Evolutionary conservation across 2,113 vertebrate species (phyloP), one percentile per base, ranked within the genome.

Genomic region (Lanius ludovicianus): DNA sequence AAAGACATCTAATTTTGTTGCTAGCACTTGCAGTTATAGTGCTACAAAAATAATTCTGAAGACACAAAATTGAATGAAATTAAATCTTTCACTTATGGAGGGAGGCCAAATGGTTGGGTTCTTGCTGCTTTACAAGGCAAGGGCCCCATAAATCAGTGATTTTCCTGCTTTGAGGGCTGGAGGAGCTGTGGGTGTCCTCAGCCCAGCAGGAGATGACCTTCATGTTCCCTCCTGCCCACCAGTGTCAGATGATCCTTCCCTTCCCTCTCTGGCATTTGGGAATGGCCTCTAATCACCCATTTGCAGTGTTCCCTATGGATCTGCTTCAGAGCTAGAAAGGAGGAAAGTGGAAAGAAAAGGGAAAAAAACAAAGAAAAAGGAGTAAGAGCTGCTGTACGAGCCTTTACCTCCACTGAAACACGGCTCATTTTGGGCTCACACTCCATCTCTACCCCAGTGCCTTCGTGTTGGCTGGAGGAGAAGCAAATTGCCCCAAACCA

Each of bases 1-100:
- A 96, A 95, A 84, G 87, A 74, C 95, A 97, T 91, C 89, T 97
- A 96, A 97, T 98, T 98, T 98, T 93, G 93, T 84, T 92, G 85
- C 92, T 90, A 93, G 90, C 79, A 55, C 85, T 91, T 91, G 69
- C 87, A 70, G 84, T 95, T 90, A 73, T 3, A 80, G 76, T 23
- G 73, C 91, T 87, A 75, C 91, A 70, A 95, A 97, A 93, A 91
- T 95, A 92, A 93, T 97, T 85, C 77, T 13, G 75, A 65, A 95
- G 93, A 71, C 77, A 89, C 53, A 49, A 78, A 97, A 90, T 31
- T 22, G 90, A 91, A 53, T 15, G 55, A 92, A 97, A 95, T 97
- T 88, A 95, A 94, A 96, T 93, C 81, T 93, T 87, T 60, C 53
- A 5, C 55, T 87, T 85, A 42, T 12, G 37, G 84, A 94, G 74